Evolutionary conservation across 1,140 invertebrate species (phyloP), one percentile per base, ranked within the genome.

Genomic region (Neomicropteryx cornuta): DNA sequence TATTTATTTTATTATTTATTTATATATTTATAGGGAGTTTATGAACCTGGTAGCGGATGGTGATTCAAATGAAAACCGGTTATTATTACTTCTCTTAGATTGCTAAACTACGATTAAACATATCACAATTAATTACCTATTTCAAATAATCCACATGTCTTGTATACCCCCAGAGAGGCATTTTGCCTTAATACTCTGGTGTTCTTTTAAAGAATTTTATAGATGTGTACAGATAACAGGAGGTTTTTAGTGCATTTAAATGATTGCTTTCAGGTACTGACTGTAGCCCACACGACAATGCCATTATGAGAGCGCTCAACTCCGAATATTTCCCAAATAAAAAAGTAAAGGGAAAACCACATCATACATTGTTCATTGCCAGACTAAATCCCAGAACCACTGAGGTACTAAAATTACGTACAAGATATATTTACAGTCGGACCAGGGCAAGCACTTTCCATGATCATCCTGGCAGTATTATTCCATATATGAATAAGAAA

Each of bases 201-300:
- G 11, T 33, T 13, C 13, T 5, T 27, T 5, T 31, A 14, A 6
- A 38, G 5, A 35, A 38, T 5, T n/a, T 38, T 20, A 31, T 8
- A 38, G 33, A 34, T 6, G 6, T 11, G 33, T 35, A 6, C 8
- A 8, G 13, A 33, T 38, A 5, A 10, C n/a, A 34, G 8, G 5
- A 11, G 19, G 38, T 38, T 41, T 36, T 34, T 28, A 23, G 33
- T 22, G 19, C n/a, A n/a, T n/a, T n/a, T n/a, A n/a, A n/a, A n/a
- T n/a, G n/a, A n/a, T n/a, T n/a, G n/a, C n/a, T n/a, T 42, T 16
- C 29, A 70, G 66, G 85, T 2, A 91, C 87, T 14, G 87, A 91
- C 55, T 75, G 66, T 4, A 74, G 79, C 36, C 82, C 87, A 8
- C 89, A 93, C 52, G 89, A 93, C 53, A 75, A 71, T 51, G 87